Evolutionary conservation across 2,113 vertebrate species (phyloP).

Genomic region (Tragelaphus strepsiceros): DNA sequence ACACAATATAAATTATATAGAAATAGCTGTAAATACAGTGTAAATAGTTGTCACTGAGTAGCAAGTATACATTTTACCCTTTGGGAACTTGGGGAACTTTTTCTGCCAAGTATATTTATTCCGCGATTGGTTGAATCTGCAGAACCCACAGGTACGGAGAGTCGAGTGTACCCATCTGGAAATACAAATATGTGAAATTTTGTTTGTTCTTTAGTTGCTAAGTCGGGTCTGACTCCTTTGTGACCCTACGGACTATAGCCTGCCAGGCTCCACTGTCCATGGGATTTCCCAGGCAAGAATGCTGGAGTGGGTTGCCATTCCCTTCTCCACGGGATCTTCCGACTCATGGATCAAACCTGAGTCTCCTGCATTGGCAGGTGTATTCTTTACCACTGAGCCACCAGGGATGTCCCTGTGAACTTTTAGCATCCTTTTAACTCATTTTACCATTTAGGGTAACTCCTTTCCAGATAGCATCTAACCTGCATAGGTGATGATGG

Average conservation of each 20-base stretch:
- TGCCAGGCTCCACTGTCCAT: background rate
- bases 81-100: background rate
- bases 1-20: background rate
- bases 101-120: background rate
- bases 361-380: background rate
- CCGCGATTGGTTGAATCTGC: background rate
- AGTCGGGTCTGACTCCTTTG: background rate
- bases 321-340: background rate
- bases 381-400: background rate
- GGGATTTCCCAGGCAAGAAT: background rate
- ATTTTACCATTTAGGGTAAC: background rate
- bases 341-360: background rate
- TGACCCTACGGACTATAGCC: accelerated
- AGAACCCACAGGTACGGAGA: background rate
- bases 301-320: background rate
- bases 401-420: background rate
- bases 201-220: background rate
- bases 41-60: background rate
- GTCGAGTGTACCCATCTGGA: background rate
- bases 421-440: background rate
- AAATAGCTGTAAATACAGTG: background rate
- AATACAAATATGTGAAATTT: background rate
- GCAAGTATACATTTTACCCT: background rate
- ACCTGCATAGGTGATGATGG: background rate
- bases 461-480: background rate